A percentile compares a stretch with the other conserved stretches of the same genome.
phyloP scores from a whole-genome alignment of 2,888 invertebrate genomes.

The Adela reaumurella region DNA sequence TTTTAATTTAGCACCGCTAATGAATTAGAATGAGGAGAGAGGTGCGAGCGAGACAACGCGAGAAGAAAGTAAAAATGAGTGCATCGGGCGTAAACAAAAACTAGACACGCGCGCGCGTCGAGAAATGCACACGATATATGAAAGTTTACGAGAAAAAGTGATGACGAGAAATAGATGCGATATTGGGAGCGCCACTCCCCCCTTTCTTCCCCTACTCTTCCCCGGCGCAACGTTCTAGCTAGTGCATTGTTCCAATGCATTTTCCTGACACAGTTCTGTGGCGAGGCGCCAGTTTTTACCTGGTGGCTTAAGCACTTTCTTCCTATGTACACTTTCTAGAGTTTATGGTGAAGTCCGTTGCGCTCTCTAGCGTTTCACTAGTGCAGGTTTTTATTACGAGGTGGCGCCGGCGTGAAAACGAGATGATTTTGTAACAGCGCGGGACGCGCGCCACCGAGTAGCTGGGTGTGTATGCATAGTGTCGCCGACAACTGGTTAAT shows the following conservation, averaged over 20 bases:
- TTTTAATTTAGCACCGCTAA: no score
- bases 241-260: background rate
- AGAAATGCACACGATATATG: constrained; percentile 25
- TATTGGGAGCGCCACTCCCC: constrained; percentile 16
- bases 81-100: constrained; percentile 37
- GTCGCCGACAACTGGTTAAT: no score
- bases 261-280: background rate
- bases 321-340: constrained; percentile 52
- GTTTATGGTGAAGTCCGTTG: constrained; percentile 42
- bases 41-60: constrained; percentile 35
- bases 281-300: background rate
- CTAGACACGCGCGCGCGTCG: constrained; percentile 37
- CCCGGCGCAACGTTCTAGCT: background rate
- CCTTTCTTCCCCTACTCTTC: background rate
- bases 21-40: constrained; percentile 13
- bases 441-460: no score
- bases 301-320: constrained; percentile 46
- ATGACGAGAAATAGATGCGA: constrained; percentile 25
- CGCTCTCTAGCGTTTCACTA: constrained; percentile 51
- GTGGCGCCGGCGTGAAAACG: constrained; percentile 47
- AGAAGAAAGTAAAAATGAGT: constrained; percentile 56
- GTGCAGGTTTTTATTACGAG: constrained; percentile 50
- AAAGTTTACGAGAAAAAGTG: constrained; percentile 44
- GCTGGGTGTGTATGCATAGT: no score
- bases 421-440: constrained; percentile 27